These are phyloP conservation scores for Epizoanthus stellaris DNA, from an alignment of 92 coral and sea anemone species.

Conservation along the genomic window DNA sequence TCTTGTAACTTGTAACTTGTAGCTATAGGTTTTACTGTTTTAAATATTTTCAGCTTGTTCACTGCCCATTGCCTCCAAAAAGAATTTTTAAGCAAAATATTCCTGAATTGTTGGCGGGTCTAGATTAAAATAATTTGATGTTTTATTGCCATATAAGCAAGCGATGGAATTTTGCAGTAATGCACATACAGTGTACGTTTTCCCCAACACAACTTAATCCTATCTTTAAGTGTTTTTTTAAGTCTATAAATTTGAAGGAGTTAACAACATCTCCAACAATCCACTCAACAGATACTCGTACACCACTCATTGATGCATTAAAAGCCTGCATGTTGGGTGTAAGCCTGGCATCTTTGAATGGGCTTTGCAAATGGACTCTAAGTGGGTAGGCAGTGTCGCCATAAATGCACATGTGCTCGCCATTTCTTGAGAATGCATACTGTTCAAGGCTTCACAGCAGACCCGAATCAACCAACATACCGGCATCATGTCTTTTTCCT, in stretches of 20 bases:
- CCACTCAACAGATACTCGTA: conserved; percentile 27
- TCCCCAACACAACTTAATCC: conserved; percentile 27
- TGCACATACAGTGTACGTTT: conserved; percentile 22
- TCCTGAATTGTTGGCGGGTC: conserved; percentile 19
- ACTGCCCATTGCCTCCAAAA: background rate
- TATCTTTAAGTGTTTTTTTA: background rate
- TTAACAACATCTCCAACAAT: conserved; percentile 22
- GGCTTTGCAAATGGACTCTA: conserved; percentile 12
- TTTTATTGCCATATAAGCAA: conserved; percentile 3
- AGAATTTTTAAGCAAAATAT: background rate
- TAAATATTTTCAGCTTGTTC: too few relatives aligned
- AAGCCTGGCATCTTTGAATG: conserved; percentile 20
- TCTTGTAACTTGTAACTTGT: too few relatives aligned
- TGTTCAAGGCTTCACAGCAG: too few relatives aligned
- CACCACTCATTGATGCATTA: conserved; percentile 18
- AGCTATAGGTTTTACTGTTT: too few relatives aligned
- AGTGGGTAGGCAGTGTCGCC: conserved; percentile 9
- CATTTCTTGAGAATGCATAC: background rate
- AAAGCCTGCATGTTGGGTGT: conserved; percentile 21
- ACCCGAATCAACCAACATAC: too few relatives aligned
- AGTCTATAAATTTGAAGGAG: conserved; percentile 23
- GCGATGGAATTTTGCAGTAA: conserved; percentile 10
- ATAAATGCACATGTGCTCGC: conserved; percentile 19
- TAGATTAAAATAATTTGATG: conserved; percentile 28
- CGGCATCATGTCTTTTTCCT: too few relatives aligned